Evolutionary conservation across 1,140 invertebrate species (phyloP), one percentile per base, ranked within the genome.

Genomic region (Lucilia cuprina): DNA sequence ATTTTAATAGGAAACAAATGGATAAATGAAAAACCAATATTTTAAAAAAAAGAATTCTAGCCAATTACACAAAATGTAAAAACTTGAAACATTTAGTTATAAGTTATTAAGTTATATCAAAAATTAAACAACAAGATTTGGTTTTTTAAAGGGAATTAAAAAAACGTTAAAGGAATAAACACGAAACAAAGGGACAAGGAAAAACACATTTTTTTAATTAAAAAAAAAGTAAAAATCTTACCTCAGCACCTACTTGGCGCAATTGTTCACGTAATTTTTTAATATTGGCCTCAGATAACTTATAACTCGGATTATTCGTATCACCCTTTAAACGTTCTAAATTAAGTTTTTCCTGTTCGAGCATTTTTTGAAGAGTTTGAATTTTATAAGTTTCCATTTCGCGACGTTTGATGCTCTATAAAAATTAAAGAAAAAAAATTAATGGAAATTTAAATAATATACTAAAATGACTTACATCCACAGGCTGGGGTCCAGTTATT

Each of bases 401-500:
- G 12, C 94, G 93, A 82, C 95, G 94, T 87, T 96, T 96, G 86
- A 95, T 95, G 84, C 94, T 93, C 95, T 96, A 90, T 34, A 93
- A 85, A 47, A 41, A 17, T 34, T 19, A 30, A 30, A 30, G 2
- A 47, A 50, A n/a, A 77, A 84, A 84, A 21, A 82, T 14, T 41
- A 80, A 82, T 34, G 41, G 25, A 49, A 83, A 60, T 82, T 49
- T 78, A 35, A 74, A 10, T 2, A 41, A 25, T 25, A n/a, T 17
- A 3, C 10, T 49, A 55, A 14, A 74, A 86, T n/a, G n/a, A 93
- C 93, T 94, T 92, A 98, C 97, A 93, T 97, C 96, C 87, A 97
- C 97, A 85, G 97, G 97, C 87, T 96, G 95, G 5, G 97, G 97
- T 17, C 94, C 96, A 17, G 97, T 98, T 86, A 98, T 97, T 49